Evolutionary conservation across 2,888 invertebrate species (phyloP), one percentile per base, ranked within the genome.

Genomic region (Gibbula magus): DNA sequence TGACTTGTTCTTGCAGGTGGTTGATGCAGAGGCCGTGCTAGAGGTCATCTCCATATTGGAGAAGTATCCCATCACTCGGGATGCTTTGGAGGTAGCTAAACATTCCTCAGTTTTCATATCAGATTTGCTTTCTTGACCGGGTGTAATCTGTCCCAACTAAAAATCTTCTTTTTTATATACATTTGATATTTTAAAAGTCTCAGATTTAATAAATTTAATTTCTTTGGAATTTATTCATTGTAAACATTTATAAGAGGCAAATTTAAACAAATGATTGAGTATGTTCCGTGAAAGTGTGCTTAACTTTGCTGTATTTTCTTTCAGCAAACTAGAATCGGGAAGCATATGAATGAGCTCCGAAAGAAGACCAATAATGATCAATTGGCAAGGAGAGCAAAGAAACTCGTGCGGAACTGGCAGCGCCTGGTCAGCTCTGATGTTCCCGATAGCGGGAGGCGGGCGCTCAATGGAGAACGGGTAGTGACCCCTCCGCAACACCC

Each of bases 1-100:
- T 51, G 10, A 75, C 79, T 76, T 52, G 82, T 77, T 29, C 90
- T n/a, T 95, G 81, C 94, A 98, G 98, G 98, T 98, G 95, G 96
- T 97, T 95, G 96, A 98, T 95, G 96, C 97, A 96, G 96, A 95
- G 93, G 95, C 96, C 93, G 97, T 98, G 94, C 95, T 97, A 94
- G 97, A 97, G 94, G 96, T 98, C 94, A 96, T 98, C 95, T 95
- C 96, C 94, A 95, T 96, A 93, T 95, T 98, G 96, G 98, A 98
- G 94, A 96, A 95, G 94, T 95, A 96, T 94, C 95, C 96, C 94
- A 96, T 97, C 94, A 97, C 97, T 94, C 96, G 96, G 95, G 97
- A 97, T 94, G 94, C 96, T 94, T 94, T 97, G 94, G 97, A 96
- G 96, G 97, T 96, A 94, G 94, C 82, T 83, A 25, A 54, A 32